Evolutionary conservation across 1,140 invertebrate species (phyloP).

Genomic region (Drosophila oshimai): DNA sequence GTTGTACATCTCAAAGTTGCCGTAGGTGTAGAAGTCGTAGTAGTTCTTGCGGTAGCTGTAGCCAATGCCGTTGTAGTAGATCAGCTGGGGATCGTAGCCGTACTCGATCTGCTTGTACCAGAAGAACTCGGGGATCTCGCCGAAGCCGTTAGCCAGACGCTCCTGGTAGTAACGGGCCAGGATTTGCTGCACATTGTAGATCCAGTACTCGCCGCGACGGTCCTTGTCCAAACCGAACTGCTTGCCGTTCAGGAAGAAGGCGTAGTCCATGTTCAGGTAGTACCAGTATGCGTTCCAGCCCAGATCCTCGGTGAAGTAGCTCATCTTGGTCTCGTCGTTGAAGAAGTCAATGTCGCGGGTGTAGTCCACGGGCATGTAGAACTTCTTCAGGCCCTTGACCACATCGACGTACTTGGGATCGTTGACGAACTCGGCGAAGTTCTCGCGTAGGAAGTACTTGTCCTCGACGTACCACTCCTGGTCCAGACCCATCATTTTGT

Average conservation of each 20-base stretch:
- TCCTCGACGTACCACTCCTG: conserved; percentile 66
- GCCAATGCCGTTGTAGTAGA: conserved; percentile 86
- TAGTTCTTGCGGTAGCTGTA: conserved; percentile 85
- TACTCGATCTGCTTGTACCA: conserved; percentile 84
- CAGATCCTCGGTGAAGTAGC: conserved; percentile 90
- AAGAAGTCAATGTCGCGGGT: conserved; percentile 86
- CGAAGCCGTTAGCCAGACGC: conserved; percentile 86
- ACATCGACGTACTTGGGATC: conserved; percentile 48
- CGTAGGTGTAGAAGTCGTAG: conserved; percentile 64
- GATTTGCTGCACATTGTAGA: conserved; percentile 86
- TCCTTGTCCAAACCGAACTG: conserved; percentile 83
- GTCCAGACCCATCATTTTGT: conserved; percentile 77
- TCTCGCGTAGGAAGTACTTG: conserved; percentile 62
- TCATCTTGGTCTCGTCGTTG: conserved; percentile 84
- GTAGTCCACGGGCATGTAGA: conserved; percentile 83
- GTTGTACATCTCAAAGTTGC: conserved; percentile 61
- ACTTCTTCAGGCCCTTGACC: conserved; percentile 48
- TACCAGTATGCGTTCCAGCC: conserved; percentile 87
- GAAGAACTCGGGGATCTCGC: conserved; percentile 85
- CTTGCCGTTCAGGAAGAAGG: conserved; percentile 85
- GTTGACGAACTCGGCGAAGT: conserved; percentile 38
- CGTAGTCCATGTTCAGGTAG: conserved; percentile 82
- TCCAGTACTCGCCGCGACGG: conserved; percentile 86
- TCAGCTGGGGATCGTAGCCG: conserved; percentile 87
- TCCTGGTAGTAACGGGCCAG: conserved; percentile 88